A percentile compares a stretch with the other conserved stretches of the same genome.
These are phyloP conservation scores for Drosophila testacea DNA, from an alignment of 2,888 invertebrate species.

Conservation along the genomic window DNA sequence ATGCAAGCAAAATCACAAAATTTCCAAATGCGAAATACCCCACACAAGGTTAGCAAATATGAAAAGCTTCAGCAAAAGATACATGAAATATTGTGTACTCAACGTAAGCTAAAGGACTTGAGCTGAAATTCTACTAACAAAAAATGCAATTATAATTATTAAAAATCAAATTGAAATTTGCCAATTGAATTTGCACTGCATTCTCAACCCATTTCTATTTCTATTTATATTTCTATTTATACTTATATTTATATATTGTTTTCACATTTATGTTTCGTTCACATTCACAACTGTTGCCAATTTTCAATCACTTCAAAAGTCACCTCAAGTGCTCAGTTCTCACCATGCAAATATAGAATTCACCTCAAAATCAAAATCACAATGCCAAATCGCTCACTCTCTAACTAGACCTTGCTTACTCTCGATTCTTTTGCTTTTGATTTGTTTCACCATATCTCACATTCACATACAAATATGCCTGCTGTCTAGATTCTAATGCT, in stretches of 20 bases:
- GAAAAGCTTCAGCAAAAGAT: slow-evolving; percentile 8
- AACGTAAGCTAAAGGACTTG: slow-evolving; percentile 3
- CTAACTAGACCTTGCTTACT: slow-evolving; percentile 13
- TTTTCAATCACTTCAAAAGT: slow-evolving; percentile 24
- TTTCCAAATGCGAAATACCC: slow-evolving; percentile 77
- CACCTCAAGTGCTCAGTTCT: slow-evolving; percentile 22
- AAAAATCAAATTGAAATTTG: slow-evolving; percentile 49
- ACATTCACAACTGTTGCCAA: slow-evolving; percentile 28
- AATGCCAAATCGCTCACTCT: slow-evolving; percentile 20
- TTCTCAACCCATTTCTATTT: slow-evolving; percentile 43
- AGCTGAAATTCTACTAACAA: slow-evolving; percentile 24
- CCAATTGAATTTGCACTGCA: slow-evolving; percentile 73
- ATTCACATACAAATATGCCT: slow-evolving; percentile 19
- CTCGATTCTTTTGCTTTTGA: not conserved
- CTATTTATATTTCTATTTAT: not conserved
- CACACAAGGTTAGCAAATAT: slow-evolving; percentile 75
- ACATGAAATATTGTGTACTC: not conserved
- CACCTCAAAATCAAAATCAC: slow-evolving; percentile 17
- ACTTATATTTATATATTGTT: not conserved
- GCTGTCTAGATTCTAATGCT: slow-evolving; percentile 33
- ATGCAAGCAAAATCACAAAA: slow-evolving; percentile 79
- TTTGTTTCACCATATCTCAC: slow-evolving; percentile 11
- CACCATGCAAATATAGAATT: slow-evolving; percentile 23
- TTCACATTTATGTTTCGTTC: not conserved
- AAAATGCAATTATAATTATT: not conserved